Base-by-base conservation (phyloP, 2,113 vertebrate genomes). In the Neoarius graeffei region DNA sequence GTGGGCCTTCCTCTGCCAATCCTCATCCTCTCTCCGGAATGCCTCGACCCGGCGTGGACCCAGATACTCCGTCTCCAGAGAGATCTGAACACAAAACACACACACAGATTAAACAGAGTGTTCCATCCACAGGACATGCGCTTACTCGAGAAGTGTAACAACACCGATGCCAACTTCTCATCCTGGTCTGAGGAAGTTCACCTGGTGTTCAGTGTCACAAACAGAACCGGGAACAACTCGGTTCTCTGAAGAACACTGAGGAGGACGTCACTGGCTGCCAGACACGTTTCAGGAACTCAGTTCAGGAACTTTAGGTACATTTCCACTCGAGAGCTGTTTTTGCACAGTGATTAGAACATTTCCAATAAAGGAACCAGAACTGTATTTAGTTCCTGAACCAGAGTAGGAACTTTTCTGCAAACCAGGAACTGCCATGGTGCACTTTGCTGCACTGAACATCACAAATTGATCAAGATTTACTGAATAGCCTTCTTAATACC, bases 1-100 rank as follows among this genome's bases (percentile, higher is more conserved):
- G 59, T 99, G 97, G 54, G 97, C 98, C 92, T 99, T 99, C 93
- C 94, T 96, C 93, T 98, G 97, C 98, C 98, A 99, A 85, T 99
- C 98, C 2, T 97, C 96, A 82, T 99, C 98, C 94, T 99, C 98
- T 90, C 96, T 97, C 88, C 95, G 95, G 86, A 99, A 95, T 85
- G 96, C 94, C 88, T 99, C 97, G 91, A 99, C 97, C 56, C 98
- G 96, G 83, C 97, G 96, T 20, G 98, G 98, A 3, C 98, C 98
- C 85, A 99, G 94, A n/a, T 97, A 98, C 95, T 99, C 98, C 86
- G 98, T 99, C 93, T 99, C 97, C 94, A 99, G 93, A 0, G 97
- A 97, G 92, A 99, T 99, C 98, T 99, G 95, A 76, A 91, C 0
- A 90, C 66, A 60, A 60, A 83, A 80, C 35, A 81, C 73, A 79